Base-by-base conservation (phyloP, 2,113 vertebrate genomes). In the Empidonax alnorum region DNA sequence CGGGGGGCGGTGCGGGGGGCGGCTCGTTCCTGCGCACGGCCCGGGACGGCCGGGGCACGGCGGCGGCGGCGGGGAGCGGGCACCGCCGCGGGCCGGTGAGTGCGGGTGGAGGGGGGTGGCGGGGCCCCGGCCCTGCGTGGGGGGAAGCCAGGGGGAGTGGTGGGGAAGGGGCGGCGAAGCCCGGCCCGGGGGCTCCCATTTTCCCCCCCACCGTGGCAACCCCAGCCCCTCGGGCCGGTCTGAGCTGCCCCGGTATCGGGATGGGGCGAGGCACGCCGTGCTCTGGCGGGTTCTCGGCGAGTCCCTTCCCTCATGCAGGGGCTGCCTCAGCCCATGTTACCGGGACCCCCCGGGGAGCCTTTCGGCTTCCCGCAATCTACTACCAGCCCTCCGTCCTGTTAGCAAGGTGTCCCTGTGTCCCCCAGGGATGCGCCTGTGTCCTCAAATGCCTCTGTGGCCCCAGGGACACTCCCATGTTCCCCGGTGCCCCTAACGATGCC, bases 11-110 rank as follows among this genome's bases (percentile, higher is more conserved):
- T 31, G 83, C 90, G 81, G 89, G 52, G 39, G 84, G 68, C 79
- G 74, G 74, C 8, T 49, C 67, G 62, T n/a, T 87, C 84, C 84
- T 94, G 78, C 88, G 93, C 78, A 83, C 73, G 73, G 93, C 42
- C 63, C 87, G 75, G 91, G 86, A 65, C 87, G 49, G 87, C 67
- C 68, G 68, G 79, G 91, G 55, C 67, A 61, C 85, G 79, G 75
- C 47, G 88, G 88, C 47, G 88, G 88, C 30, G 37, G 84, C 52
- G 47, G 83, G 35, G 35, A 76, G 42, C 44, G 37, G 50, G 77
- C 13, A 39, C 33, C 21, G 81, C 69, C 21, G 35, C 31, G 62
- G 76, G 42, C 27, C 23, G 90, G 85, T 74, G 49, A 87, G 47
- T 76, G 72, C 41, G 75, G 86, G 14, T 12, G 59, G 47, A 25